Base-by-base conservation (phyloP, 2,888 invertebrate genomes). In the Aspidapion aeneum region DNA sequence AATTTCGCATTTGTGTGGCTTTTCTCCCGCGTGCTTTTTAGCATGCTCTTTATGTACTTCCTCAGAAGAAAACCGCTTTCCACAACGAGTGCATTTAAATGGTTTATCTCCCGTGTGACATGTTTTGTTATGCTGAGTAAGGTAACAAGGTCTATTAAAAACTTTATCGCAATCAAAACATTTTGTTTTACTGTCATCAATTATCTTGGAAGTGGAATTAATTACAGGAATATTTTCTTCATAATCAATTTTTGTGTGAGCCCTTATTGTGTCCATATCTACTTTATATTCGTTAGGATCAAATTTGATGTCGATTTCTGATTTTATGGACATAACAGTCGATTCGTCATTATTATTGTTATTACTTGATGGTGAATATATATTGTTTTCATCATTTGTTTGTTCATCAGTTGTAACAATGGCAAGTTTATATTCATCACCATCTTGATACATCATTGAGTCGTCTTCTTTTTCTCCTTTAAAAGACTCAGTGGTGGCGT, bases 61-160 rank as follows among this genome's bases (percentile, higher is more conserved):
- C 72, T 90, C 89, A 74, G 85, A 85, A 57, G 88, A 86, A 80
- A 91, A 94, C 48, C 93, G 86, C 78, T 94, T 94, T 69, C 94
- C 94, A 78, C 94, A 94, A 71, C 90, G 86, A 73, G 86, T 84
- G 77, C 94, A 94, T 78, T 93, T 93, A 78, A 86, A 94, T 17
- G 93, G 93, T 77, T 91, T 92, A 74, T 90, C 91, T 66, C 93
- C 94, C 68, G 88, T 87, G 79, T 95, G 94, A 80, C 93, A 93
- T 70, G 91, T 91, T 79, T 93, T 94, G 80, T 93, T 93, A 80
- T 95, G 94, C 78, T 94, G 94, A 59, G 94, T 94, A 62, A 94
- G 82, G 77, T 94, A 94, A 78, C 94, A 94, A 58, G 90, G 88
- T 74, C 90, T 91, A 78, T 91, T 91, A 81, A 94, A 94, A 52